Base-by-base conservation (phyloP, 37 sponge, comb jelly and placozoan species). In the Beroe forskalii region DNA sequence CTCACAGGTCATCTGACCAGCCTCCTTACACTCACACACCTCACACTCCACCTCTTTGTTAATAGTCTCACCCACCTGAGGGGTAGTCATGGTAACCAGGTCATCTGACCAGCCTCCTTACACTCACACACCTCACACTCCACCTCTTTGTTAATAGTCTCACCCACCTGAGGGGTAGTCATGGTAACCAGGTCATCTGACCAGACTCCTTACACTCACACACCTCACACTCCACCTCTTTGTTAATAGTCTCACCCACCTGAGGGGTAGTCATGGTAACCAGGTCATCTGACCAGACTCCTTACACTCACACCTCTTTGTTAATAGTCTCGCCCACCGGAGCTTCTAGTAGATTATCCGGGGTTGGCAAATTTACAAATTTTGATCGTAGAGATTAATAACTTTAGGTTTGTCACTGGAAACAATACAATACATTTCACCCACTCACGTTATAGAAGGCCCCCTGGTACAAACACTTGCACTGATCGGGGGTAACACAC, bases 401-500 rank as follows among this genome's bases (percentile, higher is more conserved):
- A n/a, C n/a, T n/a, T n/a, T n/a, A n/a, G n/a, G n/a, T n/a, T n/a
- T n/a, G n/a, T n/a, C n/a, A n/a, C n/a, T n/a, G n/a, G n/a, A n/a
- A n/a, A n/a, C n/a, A n/a, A n/a, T n/a, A n/a, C n/a, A n/a, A n/a
- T 55, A 17, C 60, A 19, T 17, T 9, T 55, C 60, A 55, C 9
- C 25, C 20, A 63, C n/a, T 63, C 25, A 63, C 66, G 35, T 72
- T 32, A 20, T 72, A 72, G 75, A 72, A 72, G 32, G 14, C 31
- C 35, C 75, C 75, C 75, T 72, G 39, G 40, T 72, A 37, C 22
- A 72, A 39, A 72, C 75, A 72, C 39, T 72, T 72, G 40, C 75
- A 72, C 39, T 4, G 32, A 39, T 3, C 19, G 35, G 37, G 39
- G 8, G 3, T 39, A 30, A 72, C 75, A 36, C 75, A 72, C 6